phyloP scores from a whole-genome alignment of 2,113 vertebrate genomes.

The Elaphurus davidianus region DNA sequence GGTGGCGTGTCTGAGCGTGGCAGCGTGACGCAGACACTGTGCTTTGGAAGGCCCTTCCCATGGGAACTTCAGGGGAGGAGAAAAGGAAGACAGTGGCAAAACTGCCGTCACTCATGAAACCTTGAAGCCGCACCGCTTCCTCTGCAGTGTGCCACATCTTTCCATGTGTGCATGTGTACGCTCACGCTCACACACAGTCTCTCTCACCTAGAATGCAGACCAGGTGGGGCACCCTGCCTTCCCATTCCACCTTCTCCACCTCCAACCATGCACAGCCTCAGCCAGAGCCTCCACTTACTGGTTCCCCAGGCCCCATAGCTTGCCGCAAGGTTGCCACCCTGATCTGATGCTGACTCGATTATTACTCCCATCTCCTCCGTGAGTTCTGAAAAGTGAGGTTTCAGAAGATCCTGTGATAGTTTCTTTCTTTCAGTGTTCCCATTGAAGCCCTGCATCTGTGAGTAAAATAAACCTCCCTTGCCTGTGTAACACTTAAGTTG shows the following conservation, averaged over 20 bases:
- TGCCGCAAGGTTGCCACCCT: background rate
- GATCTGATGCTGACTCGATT: background rate
- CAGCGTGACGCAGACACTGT: background rate
- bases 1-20: background rate
- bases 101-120: background rate
- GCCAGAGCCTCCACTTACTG: background rate
- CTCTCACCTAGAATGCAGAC: background rate
- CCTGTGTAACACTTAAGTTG: background rate
- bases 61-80: background rate
- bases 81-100: background rate
- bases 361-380: background rate
- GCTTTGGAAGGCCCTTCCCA: background rate
- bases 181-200: background rate
- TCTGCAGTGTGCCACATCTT: background rate
- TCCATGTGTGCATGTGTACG: background rate
- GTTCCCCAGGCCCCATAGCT: background rate
- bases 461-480: constrained; percentile 13
- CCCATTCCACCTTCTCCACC: background rate
- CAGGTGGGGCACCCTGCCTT: background rate
- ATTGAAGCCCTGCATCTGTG: background rate
- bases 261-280: background rate
- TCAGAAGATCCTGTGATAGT: background rate
- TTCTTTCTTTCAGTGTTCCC: background rate
- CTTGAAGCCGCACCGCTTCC: background rate
- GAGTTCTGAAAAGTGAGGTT: background rate